These are phyloP conservation scores for Amiota communis DNA, from an alignment of 2,888 invertebrate species.

Conservation along the genomic window DNA sequence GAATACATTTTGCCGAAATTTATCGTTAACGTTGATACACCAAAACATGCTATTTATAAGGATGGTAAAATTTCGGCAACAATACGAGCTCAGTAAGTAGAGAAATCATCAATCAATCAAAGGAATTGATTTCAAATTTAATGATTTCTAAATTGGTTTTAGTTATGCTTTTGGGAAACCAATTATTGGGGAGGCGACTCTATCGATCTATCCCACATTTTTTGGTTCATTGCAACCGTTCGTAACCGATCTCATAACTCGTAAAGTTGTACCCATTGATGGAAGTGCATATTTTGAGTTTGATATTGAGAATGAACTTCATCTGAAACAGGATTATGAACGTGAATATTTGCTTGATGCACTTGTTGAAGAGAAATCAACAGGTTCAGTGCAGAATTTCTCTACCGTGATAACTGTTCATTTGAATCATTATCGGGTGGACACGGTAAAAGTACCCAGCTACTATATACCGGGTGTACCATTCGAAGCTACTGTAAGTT, in stretches of 20 bases:
- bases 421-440: conserved; percentile 84
- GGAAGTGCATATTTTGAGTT: conserved; percentile 82
- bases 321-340: conserved; percentile 84
- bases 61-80: conserved; percentile 86
- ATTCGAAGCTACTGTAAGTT: conserved; percentile 74
- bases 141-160: background rate
- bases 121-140: background rate
- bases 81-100: conserved; percentile 74
- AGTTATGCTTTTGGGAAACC: conserved; percentile 80
- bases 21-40: conserved; percentile 88
- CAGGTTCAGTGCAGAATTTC: conserved; percentile 86
- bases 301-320: conserved; percentile 85
- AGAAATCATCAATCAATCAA: no score
- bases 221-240: conserved; percentile 75
- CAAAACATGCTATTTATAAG: conserved; percentile 87
- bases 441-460: conserved; percentile 87
- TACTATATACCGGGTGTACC: conserved; percentile 94
- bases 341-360: conserved; percentile 90
- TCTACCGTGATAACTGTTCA: conserved; percentile 86
- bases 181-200: conserved; percentile 89
- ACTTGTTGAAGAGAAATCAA: conserved; percentile 91
- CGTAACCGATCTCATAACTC: conserved; percentile 74
- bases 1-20: conserved; percentile 96
- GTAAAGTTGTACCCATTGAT: conserved; percentile 82
- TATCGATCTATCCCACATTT: conserved; percentile 86